phyloP scores from a whole-genome alignment of 2,797 vertebrate species.

The Spinus pinus region DNA sequence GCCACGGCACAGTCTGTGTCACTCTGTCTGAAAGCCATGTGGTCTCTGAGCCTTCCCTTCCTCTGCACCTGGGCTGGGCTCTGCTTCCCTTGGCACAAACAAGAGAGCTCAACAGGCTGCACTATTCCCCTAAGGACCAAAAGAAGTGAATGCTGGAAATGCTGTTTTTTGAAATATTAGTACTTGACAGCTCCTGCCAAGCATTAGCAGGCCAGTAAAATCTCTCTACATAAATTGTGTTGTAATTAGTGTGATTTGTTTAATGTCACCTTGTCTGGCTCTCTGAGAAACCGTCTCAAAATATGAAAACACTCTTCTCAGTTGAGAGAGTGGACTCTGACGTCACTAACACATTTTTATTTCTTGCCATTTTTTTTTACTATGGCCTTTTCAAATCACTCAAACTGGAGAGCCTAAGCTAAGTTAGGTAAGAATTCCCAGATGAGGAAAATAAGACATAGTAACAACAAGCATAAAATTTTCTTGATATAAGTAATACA shows the following conservation, averaged over 20 bases:
- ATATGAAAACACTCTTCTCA: slow-evolving; percentile 27
- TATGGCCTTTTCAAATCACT: slow-evolving; percentile 8
- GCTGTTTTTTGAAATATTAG: slow-evolving; percentile 5
- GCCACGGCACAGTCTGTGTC: fast-evolving
- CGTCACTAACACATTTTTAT: slow-evolving; percentile 18
- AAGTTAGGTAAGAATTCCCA: not conserved
- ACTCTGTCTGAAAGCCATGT: not conserved
- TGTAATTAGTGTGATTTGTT: slow-evolving; percentile 51
- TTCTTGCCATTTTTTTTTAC: not conserved
- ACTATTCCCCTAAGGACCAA: not conserved
- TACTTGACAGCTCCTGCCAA: slow-evolving; percentile 30
- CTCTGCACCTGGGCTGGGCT: not conserved
- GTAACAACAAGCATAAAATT: not conserved
- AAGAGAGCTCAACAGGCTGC: not conserved
- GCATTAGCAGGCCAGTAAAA: slow-evolving; percentile 29
- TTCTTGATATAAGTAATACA: not conserved
- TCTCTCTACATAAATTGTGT: slow-evolving; percentile 47
- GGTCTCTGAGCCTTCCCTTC: not conserved
- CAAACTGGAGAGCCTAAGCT: not conserved
- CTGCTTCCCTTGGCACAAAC: not conserved
- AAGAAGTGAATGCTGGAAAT: not conserved
- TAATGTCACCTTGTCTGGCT: slow-evolving; percentile 64
- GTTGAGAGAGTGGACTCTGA: not conserved
- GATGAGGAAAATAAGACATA: not conserved
- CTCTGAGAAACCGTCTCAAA: slow-evolving; percentile 38